Conservation (phyloP, 2,888 invertebrate genomes). For the Athalia rosae region DNA sequence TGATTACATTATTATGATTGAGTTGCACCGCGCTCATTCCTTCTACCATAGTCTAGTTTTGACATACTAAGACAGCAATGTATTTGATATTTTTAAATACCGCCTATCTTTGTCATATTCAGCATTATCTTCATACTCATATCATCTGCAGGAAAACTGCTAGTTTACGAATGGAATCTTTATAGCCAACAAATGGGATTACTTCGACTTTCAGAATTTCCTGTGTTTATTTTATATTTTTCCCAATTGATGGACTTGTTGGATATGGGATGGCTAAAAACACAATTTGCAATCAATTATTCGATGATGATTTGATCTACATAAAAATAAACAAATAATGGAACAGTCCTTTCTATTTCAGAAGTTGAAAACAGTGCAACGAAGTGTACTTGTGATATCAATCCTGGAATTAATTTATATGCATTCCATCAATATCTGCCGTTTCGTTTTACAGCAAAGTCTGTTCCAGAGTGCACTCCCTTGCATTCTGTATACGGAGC, state of each 20-base stretch:
- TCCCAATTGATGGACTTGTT: background rate
- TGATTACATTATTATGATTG: background rate
- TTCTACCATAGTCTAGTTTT: background rate
- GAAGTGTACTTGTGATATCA: background rate
- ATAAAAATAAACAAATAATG: background rate
- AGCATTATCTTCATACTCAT: too few relatives aligned
- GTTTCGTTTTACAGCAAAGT: slow-evolving; percentile 21
- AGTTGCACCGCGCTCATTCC: background rate
- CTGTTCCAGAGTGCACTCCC: slow-evolving; percentile 12
- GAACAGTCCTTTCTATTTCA: slow-evolving; percentile 28
- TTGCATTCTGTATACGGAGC: slow-evolving; percentile 1
- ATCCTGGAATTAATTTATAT: slow-evolving; percentile 4
- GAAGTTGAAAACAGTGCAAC: slow-evolving; percentile 23
- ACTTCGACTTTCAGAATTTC: slow-evolving; percentile 20
- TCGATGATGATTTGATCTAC: background rate
- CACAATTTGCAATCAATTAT: background rate
- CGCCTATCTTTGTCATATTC: too few relatives aligned
- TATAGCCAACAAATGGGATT: background rate
- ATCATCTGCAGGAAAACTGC: too few relatives aligned
- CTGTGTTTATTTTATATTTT: background rate
- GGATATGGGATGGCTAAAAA: background rate
- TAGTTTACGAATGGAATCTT: too few relatives aligned
- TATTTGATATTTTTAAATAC: background rate
- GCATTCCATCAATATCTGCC: background rate
- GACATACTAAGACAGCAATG: background rate